Evolutionary conservation across 2,888 invertebrate species (phyloP).

Genomic region (Drosophila ustulata): DNA sequence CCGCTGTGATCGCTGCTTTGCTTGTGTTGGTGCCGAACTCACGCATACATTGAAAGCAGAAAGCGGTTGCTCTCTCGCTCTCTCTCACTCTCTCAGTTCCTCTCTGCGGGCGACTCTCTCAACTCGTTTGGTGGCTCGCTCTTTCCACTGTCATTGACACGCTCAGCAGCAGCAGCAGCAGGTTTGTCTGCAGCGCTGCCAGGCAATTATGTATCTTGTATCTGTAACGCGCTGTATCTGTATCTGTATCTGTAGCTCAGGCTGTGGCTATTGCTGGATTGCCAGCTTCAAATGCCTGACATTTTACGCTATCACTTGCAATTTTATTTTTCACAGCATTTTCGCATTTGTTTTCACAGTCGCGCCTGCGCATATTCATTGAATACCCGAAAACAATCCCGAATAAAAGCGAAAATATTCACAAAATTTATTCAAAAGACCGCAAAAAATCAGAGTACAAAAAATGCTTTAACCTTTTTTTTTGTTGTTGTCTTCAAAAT

Average conservation of each 20-base stretch:
- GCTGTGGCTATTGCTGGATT: slow-evolving; percentile 5
- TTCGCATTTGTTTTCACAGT: slow-evolving; percentile 50
- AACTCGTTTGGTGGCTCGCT: slow-evolving; percentile 14
- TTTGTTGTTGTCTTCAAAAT: slow-evolving; percentile 43
- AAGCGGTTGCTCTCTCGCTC: not conserved
- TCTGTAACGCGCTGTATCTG: slow-evolving; percentile 61
- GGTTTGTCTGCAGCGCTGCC: slow-evolving; percentile 52
- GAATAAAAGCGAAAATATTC: slow-evolving; percentile 26
- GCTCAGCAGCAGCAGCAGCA: slow-evolving; percentile 58
- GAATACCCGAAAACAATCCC: slow-evolving; percentile 33
- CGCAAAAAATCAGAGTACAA: not conserved
- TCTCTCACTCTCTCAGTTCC: not conserved
- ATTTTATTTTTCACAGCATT: slow-evolving; percentile 46
- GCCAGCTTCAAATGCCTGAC: slow-evolving; percentile 72
- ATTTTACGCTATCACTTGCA: slow-evolving; percentile 75
- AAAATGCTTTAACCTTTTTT: slow-evolving; percentile 28
- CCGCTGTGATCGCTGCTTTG: slow-evolving; percentile 35
- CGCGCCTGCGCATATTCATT: slow-evolving; percentile 64
- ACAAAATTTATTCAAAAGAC: slow-evolving; percentile 20
- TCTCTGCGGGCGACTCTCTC: slow-evolving; percentile 4
- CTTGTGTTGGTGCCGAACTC: slow-evolving; percentile 66
- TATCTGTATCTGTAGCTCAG: slow-evolving; percentile 32
- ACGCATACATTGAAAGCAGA: slow-evolving; percentile 48
- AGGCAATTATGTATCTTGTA: slow-evolving; percentile 80
- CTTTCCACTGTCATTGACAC: slow-evolving; percentile 72